Conservation (phyloP, 2,113 vertebrate genomes). For the Oreochromis tanganicae region DNA sequence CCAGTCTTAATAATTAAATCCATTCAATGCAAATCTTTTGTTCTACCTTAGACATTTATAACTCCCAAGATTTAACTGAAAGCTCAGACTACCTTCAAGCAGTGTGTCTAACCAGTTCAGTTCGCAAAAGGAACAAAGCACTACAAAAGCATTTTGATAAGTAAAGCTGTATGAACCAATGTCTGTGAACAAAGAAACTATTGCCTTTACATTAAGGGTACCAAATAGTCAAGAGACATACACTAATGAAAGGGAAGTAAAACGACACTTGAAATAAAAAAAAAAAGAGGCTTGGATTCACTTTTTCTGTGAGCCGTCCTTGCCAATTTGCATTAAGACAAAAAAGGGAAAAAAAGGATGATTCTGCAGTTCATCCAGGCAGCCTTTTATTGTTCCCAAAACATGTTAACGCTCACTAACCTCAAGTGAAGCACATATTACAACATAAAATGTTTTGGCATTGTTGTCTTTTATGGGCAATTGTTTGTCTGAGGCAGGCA, state of each 20-base stretch:
- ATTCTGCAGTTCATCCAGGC: slow-evolving; percentile 37
- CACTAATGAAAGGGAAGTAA: slow-evolving; percentile 45
- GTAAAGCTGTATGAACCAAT: slow-evolving; percentile 65
- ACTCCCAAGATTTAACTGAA: slow-evolving; percentile 23
- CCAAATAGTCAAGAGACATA: slow-evolving; percentile 60
- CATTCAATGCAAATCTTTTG: not conserved
- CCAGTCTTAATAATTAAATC: slow-evolving; percentile 35
- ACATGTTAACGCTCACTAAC: slow-evolving; percentile 30
- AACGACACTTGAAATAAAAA: slow-evolving; percentile 44
- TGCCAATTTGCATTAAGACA: slow-evolving; percentile 52
- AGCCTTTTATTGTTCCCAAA: slow-evolving; percentile 36
- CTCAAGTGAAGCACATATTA: slow-evolving; percentile 25
- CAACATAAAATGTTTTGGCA: slow-evolving; percentile 39
- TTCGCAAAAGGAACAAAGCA: slow-evolving; percentile 46
- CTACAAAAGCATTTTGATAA: slow-evolving; percentile 51
- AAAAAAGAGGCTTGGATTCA: slow-evolving; percentile 27
- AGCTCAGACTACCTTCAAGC: slow-evolving; percentile 39
- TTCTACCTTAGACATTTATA: slow-evolving; percentile 2
- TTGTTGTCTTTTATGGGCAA: slow-evolving; percentile 54
- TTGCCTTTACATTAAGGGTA: slow-evolving; percentile 69
- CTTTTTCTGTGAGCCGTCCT: slow-evolving; percentile 45
- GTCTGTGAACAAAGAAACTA: slow-evolving; percentile 65
- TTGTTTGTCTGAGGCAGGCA: slow-evolving; percentile 52
- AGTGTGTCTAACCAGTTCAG: slow-evolving; percentile 46
- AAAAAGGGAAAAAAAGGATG: not conserved